A percentile compares a stretch with the other conserved stretches of the same genome.
Evolutionary conservation across 2,113 vertebrate genomes (phyloP).

Genomic region (Pardalotus punctatus): DNA sequence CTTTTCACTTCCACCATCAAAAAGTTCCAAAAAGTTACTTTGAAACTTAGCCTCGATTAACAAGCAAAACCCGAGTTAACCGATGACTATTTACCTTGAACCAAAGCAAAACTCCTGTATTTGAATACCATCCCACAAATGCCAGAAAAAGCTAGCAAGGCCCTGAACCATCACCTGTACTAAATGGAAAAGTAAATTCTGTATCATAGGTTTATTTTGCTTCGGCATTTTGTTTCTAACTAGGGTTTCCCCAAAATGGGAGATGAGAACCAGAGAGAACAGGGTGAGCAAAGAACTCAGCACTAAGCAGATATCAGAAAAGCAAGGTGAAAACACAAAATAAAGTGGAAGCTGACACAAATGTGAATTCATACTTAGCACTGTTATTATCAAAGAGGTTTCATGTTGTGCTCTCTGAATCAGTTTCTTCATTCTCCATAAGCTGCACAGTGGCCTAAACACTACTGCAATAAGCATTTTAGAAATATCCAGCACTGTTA

Average conservation of each 20-base stretch:
- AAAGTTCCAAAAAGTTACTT: conserved; percentile 55
- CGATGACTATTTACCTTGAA: conserved; percentile 37
- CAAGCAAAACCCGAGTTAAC: conserved; percentile 33
- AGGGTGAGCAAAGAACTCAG: neutral
- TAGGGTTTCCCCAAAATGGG: neutral
- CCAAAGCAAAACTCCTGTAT: conserved; percentile 46
- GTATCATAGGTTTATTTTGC: neutral
- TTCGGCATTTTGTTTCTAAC: conserved; percentile 41
- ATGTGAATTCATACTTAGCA: neutral
- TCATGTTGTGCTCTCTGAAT: neutral
- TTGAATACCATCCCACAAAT: conserved; percentile 8
- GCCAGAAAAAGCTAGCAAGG: conserved; percentile 48
- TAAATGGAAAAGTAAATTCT: conserved; percentile 63
- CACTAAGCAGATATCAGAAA: neutral
- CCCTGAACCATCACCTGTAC: conserved; percentile 50
- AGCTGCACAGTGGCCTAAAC: neutral
- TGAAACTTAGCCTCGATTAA: conserved; percentile 65
- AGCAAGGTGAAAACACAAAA: neutral
- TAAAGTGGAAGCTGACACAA: neutral
- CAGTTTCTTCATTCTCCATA: neutral
- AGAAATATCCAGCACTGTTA: neutral
- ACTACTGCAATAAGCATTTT: neutral
- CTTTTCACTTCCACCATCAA: conserved; percentile 59
- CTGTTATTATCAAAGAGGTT: neutral
- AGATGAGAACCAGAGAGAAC: neutral